Evolutionary conservation across 2,888 invertebrate genomes (phyloP), one percentile per base, ranked within the genome.

Genomic region (Pandemis cinnamomeana): DNA sequence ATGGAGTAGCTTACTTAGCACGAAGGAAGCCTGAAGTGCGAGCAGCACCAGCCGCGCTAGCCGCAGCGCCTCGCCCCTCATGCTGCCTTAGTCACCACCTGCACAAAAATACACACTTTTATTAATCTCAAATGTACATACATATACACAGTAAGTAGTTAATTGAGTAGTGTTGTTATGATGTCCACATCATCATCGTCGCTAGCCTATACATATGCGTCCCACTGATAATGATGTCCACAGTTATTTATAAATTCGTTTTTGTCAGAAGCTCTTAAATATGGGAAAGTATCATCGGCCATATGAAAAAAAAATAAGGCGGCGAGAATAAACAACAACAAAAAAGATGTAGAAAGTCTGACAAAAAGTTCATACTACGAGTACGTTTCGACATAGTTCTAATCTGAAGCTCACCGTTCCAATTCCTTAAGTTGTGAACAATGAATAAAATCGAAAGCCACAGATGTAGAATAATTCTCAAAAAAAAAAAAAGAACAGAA

Each of bases 61-160:
- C 86, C 91, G 91, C 87, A 92, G 89, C 87, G 88, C 86, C 78
- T 89, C 90, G 81, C 88, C 87, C 86, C 84, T 88, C 94, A 94
- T 94, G 76, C 81, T 87, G 87, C 84, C 80, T 81, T 75, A 79
- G 80, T 81, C 82, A 76, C 84, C 84, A 84, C 85, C 92, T 92
- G 86, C 6, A 82, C 83, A 81, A 83, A 61, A 58, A 55, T 5
- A 55, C 20, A 53, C 53, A 48, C 27, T 2, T 20, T 20, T 36
- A 36, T 36, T 36, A 36, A 36, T 36, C 4, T 36, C 27, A 4
- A 36, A 36, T 36, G 27, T 4, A 4, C 27, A 55, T 15, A 55
- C 20, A 20, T 20, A 55, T 55, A 55, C 55, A 15, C 27, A 36
- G 2, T 36, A 36, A 36, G 27, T 36, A 36, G 27, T 36, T 36